Base-by-base conservation (phyloP, 2,888 invertebrate genomes). In the Lydus trimaculatus region DNA sequence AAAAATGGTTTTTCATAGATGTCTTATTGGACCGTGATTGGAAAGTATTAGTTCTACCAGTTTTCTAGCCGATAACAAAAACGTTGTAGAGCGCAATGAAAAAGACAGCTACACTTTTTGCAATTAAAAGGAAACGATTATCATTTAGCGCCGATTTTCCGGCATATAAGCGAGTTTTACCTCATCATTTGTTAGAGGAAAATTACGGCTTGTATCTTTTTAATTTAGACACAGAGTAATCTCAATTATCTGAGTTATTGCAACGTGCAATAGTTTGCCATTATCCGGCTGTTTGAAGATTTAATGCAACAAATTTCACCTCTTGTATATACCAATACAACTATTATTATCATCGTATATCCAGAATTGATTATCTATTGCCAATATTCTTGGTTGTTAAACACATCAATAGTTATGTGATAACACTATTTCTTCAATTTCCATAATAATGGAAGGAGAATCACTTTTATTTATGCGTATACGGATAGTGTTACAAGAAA, bases 401-500 rank as follows among this genome's bases (percentile, higher is more conserved):
- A 48, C 43, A 9, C 36, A 48, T 20, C 8, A 20, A 52, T 23
- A 52, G 13, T 48, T 48, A 48, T 48, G 48, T 4, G 3, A 52
- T 13, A 17, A 23, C 13, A 23, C 13, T 23, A 52, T 52, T 52
- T 25, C 13, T 43, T n/a, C n/a, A n/a, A 15, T 39, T 5, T 36
- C 15, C 2, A 1, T 13, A 17, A 0, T 43, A 48, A 9, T 48
- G 8, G 48, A 20, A 9, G 20, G 20, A 20, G 20, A 9, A 43
- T 43, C 39, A 11, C 28, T 13, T 56, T 48, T 56, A 56, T 56
- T n/a, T n/a, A n/a, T n/a, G n/a, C 56, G 20, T 7, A 13, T 1
- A 20, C 52, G 8, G 23, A 52, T 9, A 28, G 11, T 28, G 58
- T 62, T 62, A 64, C 64, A 69, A 69, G 61, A 66, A 58, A 64